Base-by-base conservation (phyloP, 2,888 invertebrate genomes). In the Macrosiphum euphorbiae region DNA sequence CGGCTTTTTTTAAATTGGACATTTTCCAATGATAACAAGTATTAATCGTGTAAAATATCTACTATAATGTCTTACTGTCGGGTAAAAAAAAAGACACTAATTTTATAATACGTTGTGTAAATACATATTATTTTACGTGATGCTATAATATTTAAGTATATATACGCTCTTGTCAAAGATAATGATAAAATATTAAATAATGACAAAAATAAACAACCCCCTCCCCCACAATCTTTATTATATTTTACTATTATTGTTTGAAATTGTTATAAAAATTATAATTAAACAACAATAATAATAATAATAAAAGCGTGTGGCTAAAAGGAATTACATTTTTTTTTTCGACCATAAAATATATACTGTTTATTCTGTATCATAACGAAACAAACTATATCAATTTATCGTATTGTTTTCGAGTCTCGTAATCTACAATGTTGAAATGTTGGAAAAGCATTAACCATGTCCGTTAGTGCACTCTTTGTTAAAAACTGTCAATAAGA, bases 21-120 rank as follows among this genome's bases (percentile, higher is more conserved):
- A 35, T 61, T 87, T 87, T 92, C 92, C 92, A 92, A 92, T 41
- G 47, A 47, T 87, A 50, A 61, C 52, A 50, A 47, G n/a, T 47
- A 92, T 92, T 92, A 91, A 92, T 92, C 92, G 47, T 35, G 47
- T 50, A 61, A 87, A 91, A 26, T 61, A 87, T 58, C 86, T 13
- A 87, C 35, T 61, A 89, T 67, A 61, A 35, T 90, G 28, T 67
- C 89, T 41, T 41, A 41, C n/a, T 61, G 88, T 55, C 44, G 28
- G 44, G 8, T 58, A 41, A 58, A 47, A 61, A 47, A 61, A 61
- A 67, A 67, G 16, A 55, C 11, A 88, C 41, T 24, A 47, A 90
- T 67, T 90, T 90, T 61, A 90, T 67, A 67, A n/a, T 61, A 47
- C 47, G 41, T 55, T 41, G 55, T 88, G 5, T 55, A 44, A 47